Percentiles rank a stretch among this genome's conserved stretches.
These are phyloP conservation scores for Cepphus grylle DNA, from an alignment of 2,113 vertebrate genomes.

Conservation along the genomic window DNA sequence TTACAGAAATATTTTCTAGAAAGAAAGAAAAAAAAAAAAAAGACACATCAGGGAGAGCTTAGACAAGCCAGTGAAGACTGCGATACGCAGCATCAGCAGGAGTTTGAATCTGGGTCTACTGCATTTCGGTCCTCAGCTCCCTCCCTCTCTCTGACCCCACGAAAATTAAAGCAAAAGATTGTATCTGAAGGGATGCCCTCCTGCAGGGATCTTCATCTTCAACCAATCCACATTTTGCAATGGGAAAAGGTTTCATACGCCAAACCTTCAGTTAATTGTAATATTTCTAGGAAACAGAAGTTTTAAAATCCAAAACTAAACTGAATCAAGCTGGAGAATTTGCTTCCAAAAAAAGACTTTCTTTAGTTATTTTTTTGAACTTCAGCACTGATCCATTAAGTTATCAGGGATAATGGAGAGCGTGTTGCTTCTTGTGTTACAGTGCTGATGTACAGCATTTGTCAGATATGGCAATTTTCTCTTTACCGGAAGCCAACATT, in stretches of 20 bases:
- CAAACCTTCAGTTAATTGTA: background rate
- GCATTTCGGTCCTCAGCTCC: background rate
- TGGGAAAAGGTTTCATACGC: background rate
- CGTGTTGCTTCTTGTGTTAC: background rate
- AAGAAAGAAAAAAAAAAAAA: background rate
- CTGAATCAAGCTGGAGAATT: background rate
- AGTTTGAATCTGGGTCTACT: background rate
- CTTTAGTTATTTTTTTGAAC: background rate
- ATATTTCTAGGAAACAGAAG: background rate
- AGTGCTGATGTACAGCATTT: conserved; percentile 30
- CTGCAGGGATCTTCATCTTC: background rate
- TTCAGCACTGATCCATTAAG: conserved; percentile 21
- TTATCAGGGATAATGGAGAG: conserved; percentile 9
- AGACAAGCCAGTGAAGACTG: background rate
- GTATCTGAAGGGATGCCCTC: background rate
- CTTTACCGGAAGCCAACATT: conserved; percentile 60
- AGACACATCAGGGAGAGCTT: background rate
- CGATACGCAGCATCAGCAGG: background rate
- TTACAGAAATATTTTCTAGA: background rate
- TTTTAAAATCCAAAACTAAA: background rate
- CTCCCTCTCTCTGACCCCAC: background rate
- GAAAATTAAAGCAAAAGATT: background rate
- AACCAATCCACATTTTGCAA: background rate
- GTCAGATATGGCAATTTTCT: conserved; percentile 49
- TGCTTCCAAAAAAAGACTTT: background rate